phyloP scores from a whole-genome alignment of 2,797 vertebrate genomes.

The Lophotriccus pileatus region DNA sequence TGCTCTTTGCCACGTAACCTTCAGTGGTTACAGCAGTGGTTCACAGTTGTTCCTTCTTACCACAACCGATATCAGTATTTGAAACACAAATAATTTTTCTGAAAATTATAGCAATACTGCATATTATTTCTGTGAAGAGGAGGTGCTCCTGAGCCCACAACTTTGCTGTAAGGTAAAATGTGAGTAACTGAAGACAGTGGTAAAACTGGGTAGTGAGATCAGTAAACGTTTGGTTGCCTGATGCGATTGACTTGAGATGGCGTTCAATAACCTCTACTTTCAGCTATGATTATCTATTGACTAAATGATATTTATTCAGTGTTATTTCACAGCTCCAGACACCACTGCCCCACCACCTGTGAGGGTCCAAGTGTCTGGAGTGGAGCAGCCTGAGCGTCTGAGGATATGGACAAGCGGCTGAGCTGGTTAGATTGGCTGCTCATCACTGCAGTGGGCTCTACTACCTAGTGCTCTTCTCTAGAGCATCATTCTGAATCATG shows the following conservation, averaged over 20 bases:
- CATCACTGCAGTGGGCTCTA: background rate
- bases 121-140: accelerated
- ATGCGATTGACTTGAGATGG: background rate
- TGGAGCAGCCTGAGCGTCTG: background rate
- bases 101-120: background rate
- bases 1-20: background rate
- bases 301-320: background rate
- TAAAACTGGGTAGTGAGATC: background rate
- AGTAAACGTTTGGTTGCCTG: background rate
- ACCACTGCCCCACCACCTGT: too few relatives aligned
- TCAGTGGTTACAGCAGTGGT: background rate
- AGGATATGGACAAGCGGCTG: background rate
- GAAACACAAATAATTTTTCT: background rate
- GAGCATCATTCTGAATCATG: too few relatives aligned
- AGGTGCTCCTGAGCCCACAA: accelerated
- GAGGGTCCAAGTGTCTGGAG: background rate
- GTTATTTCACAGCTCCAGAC: background rate
- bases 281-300: background rate
- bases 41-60: background rate
- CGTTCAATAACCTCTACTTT: background rate
- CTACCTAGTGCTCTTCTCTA: background rate
- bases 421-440: background rate
- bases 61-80: accelerated
- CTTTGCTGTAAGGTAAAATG: background rate
- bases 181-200: background rate